Percentiles rank a stretch among this genome's conserved stretches.
Conservation (phyloP, 1,140 invertebrate species). For the Pantala flavescens region DNA sequence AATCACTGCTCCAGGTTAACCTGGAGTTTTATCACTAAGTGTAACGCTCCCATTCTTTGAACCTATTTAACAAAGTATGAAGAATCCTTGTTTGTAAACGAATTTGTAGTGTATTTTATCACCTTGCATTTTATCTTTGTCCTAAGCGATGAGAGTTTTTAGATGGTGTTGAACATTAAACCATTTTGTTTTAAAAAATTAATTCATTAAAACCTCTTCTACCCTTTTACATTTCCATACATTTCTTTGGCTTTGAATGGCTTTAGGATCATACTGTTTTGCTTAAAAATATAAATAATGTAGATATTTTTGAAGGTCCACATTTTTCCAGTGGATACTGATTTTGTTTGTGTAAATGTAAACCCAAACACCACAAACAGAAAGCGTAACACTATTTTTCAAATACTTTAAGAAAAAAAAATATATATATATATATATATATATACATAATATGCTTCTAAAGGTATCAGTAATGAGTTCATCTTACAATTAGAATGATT, state of each 20-base stretch:
- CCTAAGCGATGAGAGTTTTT: no score
- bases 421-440: constrained; percentile 4
- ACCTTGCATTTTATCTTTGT: no score
- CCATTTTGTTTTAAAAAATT: no score
- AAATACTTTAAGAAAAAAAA: background rate
- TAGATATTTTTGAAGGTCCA: background rate
- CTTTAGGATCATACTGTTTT: background rate
- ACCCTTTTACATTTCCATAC: background rate
- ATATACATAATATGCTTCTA: background rate
- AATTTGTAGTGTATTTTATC: background rate
- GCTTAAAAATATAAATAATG: background rate
- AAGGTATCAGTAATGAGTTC: background rate
- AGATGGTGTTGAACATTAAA: no score
- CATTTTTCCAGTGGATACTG: background rate
- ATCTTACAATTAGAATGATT: background rate
- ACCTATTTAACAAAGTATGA: background rate
- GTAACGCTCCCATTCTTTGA: background rate
- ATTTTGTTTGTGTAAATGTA: constrained; percentile 8
- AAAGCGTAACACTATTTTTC: constrained; percentile 3
- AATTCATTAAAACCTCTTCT: background rate
- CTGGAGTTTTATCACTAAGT: constrained; percentile 9
- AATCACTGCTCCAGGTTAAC: background rate
- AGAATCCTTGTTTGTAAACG: background rate
- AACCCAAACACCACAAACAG: background rate
- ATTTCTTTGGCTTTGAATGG: background rate